Conservation (phyloP, 2,888 invertebrate genomes). For the Minunthozetes semirufus region DNA sequence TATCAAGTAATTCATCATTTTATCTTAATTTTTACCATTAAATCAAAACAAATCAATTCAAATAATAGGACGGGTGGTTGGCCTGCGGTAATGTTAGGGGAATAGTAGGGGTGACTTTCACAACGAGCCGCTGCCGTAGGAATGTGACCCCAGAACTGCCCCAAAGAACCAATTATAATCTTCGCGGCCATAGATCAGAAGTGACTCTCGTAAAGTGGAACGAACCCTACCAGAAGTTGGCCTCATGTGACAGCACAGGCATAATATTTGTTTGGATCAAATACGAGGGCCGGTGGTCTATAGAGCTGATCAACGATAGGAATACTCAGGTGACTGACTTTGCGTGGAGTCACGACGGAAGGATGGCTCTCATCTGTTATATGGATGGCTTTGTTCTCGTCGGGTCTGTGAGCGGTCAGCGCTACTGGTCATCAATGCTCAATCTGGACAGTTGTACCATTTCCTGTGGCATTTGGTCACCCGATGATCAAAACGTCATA, state of each 20-base stretch:
- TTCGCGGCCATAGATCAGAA: slow-evolving; percentile 91
- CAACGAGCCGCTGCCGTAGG: slow-evolving; percentile 64
- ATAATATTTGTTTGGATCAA: slow-evolving; percentile 99
- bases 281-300: slow-evolving; percentile 97
- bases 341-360: slow-evolving; percentile 96
- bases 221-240: slow-evolving; percentile 93
- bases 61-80: slow-evolving; percentile 79
- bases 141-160: slow-evolving; percentile 55
- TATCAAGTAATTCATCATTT: slow-evolving; percentile 11
- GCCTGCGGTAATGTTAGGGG: slow-evolving; percentile 90
- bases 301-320: slow-evolving; percentile 95
- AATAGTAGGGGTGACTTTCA: slow-evolving; percentile 91
- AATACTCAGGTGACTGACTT: slow-evolving; percentile 90
- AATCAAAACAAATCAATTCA: no score
- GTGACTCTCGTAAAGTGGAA: slow-evolving; percentile 96
- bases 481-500: slow-evolving; percentile 93
- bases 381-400: slow-evolving; percentile 97
- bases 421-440: slow-evolving; percentile 97
- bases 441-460: slow-evolving; percentile 80
- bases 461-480: slow-evolving; percentile 96
- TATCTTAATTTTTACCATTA: slow-evolving; percentile 46
- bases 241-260: slow-evolving; percentile 93
- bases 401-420: slow-evolving; percentile 91
- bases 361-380: slow-evolving; percentile 97
- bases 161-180: slow-evolving; percentile 87